These are phyloP conservation scores for Balanococcus diminutus DNA, from an alignment of 2,888 invertebrate genomes.

Conservation along the genomic window DNA sequence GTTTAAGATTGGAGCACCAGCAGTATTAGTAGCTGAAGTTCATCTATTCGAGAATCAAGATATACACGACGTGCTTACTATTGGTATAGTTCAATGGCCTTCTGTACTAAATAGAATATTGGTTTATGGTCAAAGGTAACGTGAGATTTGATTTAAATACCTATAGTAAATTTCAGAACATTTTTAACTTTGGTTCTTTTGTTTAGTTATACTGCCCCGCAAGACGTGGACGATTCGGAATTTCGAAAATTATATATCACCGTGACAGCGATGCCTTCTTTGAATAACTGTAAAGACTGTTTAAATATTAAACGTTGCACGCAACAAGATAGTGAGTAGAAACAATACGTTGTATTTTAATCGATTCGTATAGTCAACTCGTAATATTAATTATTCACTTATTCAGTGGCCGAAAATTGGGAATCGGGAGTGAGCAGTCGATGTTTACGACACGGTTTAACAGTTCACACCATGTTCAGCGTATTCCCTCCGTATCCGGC, in stretches of 20 bases:
- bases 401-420: slow-evolving; percentile 65
- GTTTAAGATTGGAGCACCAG: slow-evolving; percentile 66
- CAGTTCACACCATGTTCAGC: slow-evolving; percentile 89
- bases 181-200: not conserved
- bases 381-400: not conserved
- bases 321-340: slow-evolving; percentile 63
- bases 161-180: not conserved
- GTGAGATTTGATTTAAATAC: slow-evolving; percentile 46
- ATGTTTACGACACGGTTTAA: slow-evolving; percentile 87
- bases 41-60: slow-evolving; percentile 67
- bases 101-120: slow-evolving; percentile 70
- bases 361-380: not conserved
- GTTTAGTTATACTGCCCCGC: slow-evolving; percentile 47
- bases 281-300: slow-evolving; percentile 70
- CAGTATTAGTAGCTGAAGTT: slow-evolving; percentile 68
- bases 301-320: slow-evolving; percentile 64
- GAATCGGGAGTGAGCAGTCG: slow-evolving; percentile 66
- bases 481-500: slow-evolving; percentile 84
- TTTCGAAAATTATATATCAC: slow-evolving; percentile 67
- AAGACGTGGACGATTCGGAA: slow-evolving; percentile 56
- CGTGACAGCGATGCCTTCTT: slow-evolving; percentile 71
- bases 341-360: slow-evolving; percentile 27
- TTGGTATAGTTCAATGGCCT: slow-evolving; percentile 76
- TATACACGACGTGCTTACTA: slow-evolving; percentile 64
- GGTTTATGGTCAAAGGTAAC: slow-evolving; percentile 73